Evolutionary conservation across 2,888 invertebrate genomes (phyloP).

Genomic region (Tachina lurida): DNA sequence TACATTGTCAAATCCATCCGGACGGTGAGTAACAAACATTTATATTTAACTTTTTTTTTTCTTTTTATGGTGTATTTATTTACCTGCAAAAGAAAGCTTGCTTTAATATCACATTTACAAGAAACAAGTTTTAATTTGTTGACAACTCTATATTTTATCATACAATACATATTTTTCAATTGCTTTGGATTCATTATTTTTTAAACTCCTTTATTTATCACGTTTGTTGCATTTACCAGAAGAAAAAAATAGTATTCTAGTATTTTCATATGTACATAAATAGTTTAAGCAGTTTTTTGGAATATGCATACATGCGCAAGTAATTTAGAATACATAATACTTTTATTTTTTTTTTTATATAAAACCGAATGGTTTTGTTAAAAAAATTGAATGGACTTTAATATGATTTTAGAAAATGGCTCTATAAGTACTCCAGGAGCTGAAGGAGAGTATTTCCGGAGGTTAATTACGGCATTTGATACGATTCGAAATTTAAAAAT

Average conservation of each 20-base stretch:
- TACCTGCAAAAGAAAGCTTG: not conserved
- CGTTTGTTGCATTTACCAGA: not conserved
- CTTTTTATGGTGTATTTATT: slow-evolving; percentile 17
- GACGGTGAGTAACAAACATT: slow-evolving; percentile 86
- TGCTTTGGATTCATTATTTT: not conserved
- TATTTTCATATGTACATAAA: too few species aligned
- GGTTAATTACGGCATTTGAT: too few species aligned
- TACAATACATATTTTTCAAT: not conserved
- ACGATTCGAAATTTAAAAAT: too few species aligned
- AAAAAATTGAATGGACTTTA: too few species aligned
- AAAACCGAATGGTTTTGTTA: too few species aligned
- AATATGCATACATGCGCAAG: too few species aligned
- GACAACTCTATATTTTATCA: slow-evolving; percentile 2
- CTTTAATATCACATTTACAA: not conserved
- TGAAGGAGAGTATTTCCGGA: too few species aligned
- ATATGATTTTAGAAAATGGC: too few species aligned
- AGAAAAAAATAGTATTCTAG: not conserved
- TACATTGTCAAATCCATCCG: slow-evolving; percentile 89
- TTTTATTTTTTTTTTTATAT: too few species aligned
- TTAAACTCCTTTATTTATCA: slow-evolving; percentile 1
- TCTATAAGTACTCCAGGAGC: too few species aligned
- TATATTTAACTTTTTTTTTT: slow-evolving; percentile 10
- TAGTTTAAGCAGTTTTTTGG: too few species aligned
- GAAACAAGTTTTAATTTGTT: slow-evolving; percentile 8
- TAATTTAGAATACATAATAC: too few species aligned